A percentile compares a stretch with the other conserved stretches of the same genome.
Conservation (phyloP, 2,113 vertebrate genomes). For the Anarrhichthys ocellatus region DNA sequence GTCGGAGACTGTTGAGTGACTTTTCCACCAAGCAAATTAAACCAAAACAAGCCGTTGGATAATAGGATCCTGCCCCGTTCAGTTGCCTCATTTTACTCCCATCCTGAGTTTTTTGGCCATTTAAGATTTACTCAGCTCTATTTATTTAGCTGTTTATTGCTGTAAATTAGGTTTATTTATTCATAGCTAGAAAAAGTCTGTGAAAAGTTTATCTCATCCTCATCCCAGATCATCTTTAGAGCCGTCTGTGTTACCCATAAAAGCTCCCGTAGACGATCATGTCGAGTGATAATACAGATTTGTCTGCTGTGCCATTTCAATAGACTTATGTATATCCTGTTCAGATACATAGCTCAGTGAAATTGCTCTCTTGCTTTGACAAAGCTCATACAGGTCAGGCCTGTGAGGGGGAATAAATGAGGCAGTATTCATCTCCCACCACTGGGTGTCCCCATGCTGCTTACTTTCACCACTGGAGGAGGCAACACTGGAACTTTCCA, state of each 20-base stretch:
- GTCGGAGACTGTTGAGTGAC: conserved; percentile 43
- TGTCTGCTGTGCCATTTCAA: conserved; percentile 82
- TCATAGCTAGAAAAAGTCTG: conserved; percentile 63
- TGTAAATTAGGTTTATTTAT: conserved; percentile 80
- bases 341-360: conserved; percentile 41
- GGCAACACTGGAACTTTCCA: conserved; percentile 47
- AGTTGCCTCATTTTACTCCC: conserved; percentile 49
- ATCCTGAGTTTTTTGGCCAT: conserved; percentile 43
- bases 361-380: conserved; percentile 44
- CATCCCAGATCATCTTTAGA: conserved; percentile 50
- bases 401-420: conserved; percentile 35
- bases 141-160: conserved; percentile 72
- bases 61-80: conserved; percentile 47
- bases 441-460: conserved; percentile 68
- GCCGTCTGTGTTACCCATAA: conserved; percentile 36
- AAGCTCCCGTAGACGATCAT: conserved; percentile 59
- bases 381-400: conserved; percentile 58
- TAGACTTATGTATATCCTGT: conserved; percentile 64
- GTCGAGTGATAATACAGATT: conserved; percentile 57
- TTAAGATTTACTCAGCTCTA: conserved; percentile 39
- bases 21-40: conserved; percentile 50
- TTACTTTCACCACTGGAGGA: conserved; percentile 41
- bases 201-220: conserved; percentile 27
- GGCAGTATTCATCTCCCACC: conserved; percentile 48
- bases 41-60: conserved; percentile 72